Evolutionary conservation across 2,113 vertebrate species (phyloP), one percentile per base, ranked within the genome.

Genomic region (Dinomys branickii): DNA sequence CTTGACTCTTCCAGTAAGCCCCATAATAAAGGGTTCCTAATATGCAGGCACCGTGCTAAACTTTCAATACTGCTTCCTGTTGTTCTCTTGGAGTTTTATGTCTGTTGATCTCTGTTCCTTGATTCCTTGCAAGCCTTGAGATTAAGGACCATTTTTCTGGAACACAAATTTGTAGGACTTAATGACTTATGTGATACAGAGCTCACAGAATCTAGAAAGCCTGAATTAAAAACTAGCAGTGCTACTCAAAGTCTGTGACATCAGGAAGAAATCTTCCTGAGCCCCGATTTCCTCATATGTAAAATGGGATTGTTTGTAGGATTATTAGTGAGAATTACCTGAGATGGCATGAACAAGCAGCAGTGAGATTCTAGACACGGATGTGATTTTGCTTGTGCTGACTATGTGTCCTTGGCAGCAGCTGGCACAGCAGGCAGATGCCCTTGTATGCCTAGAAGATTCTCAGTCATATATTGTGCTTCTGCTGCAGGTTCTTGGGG

Each of bases 371-470:
- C 77, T 73, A 38, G 67, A 30, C 38, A 5, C 6, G 16, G 10
- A 58, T 2, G 0, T 2, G 20, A 24, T 35, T 35, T 19, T 17
- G 10, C 0, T 3, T 35, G 3, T 1, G 4, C 35, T 52, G 90
- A 41, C 30, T 24, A 30, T 4, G 44, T 85, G 59, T 19, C 22
- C 26, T 38, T 54, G 73, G 44, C 65, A 35, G 65, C 13, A 33
- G 56, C 47, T 22, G 3, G 26, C 65, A 47, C 16, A 28, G 78
- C 8, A 54, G 24, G 58, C 12, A 82, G 28, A 8, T 6, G 3
- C 14, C 0, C 11, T 13, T 2, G 50, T 1, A 1, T 50, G n/a
- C 28, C 47, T 11, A 12, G 0, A 56, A 47, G 69, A 44, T 9
- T 61, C 38, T 65, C 38, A 0, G 35, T 56, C 89, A 33, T 28